Evolutionary conservation across 1,140 invertebrate genomes (phyloP).

Genomic region (Archegozetes longisetosus): DNA sequence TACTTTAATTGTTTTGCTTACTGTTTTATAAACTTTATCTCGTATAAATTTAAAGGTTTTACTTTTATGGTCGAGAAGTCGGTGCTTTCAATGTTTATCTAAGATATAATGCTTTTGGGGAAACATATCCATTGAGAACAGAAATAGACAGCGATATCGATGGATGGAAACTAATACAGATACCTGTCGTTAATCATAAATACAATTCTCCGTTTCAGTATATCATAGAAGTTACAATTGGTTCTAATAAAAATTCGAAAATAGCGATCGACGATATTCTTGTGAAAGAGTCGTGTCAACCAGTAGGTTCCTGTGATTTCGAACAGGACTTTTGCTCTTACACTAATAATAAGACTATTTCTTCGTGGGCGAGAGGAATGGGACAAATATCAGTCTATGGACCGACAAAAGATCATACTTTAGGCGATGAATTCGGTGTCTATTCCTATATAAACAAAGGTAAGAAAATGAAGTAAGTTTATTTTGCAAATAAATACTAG

Average conservation of each 20-base stretch:
- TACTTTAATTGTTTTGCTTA: too few relatives aligned
- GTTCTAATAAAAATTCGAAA: neutral
- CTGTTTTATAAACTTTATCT: too few relatives aligned
- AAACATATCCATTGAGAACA: slow-evolving; percentile 13
- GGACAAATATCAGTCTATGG: too few relatives aligned
- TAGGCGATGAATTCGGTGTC: slow-evolving; percentile 16
- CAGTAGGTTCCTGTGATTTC: slow-evolving; percentile 26
- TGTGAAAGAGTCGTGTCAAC: slow-evolving; percentile 18
- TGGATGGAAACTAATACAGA: slow-evolving; percentile 18
- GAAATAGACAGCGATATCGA: slow-evolving; percentile 12
- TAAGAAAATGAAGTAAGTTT: neutral
- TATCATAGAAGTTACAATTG: slow-evolving; percentile 15
- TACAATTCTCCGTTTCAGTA: slow-evolving; percentile 9
- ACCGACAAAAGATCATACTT: slow-evolving; percentile 15
- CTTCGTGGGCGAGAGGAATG: neutral
- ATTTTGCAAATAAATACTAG: too few relatives aligned
- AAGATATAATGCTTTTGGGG: slow-evolving; percentile 6
- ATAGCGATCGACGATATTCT: slow-evolving; percentile 22
- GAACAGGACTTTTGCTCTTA: slow-evolving; percentile 27
- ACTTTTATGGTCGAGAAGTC: slow-evolving; percentile 19
- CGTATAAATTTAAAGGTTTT: too few relatives aligned
- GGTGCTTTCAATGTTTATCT: slow-evolving; percentile 18
- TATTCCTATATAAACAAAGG: slow-evolving; percentile 11
- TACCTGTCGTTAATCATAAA: slow-evolving; percentile 5
- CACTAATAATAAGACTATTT: slow-evolving; percentile 21